Evolutionary conservation across 2,113 vertebrate genomes (phyloP).

Genomic region (Oxyura jamaicensis): DNA sequence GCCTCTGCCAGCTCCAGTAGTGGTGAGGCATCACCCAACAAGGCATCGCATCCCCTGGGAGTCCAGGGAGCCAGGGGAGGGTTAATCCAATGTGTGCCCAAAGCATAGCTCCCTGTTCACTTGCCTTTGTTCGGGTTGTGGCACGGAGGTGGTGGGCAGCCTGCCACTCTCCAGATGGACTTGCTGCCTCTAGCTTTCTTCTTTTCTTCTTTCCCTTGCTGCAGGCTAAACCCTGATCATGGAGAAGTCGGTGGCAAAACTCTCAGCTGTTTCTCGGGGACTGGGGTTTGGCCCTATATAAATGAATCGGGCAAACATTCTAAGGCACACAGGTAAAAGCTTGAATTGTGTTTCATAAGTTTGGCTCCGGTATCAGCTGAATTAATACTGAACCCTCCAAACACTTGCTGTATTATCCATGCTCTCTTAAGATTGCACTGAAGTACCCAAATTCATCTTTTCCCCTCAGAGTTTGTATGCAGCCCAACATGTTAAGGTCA

Average conservation of each 20-base stretch:
- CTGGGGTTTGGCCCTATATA: neutral
- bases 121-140: neutral
- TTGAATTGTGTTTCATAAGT: neutral
- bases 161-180: slow-evolving; percentile 64
- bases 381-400: neutral
- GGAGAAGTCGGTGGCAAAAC: neutral
- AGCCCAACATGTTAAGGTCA: slow-evolving; percentile 47
- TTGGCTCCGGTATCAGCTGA: neutral
- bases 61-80: neutral
- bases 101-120: neutral
- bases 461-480: neutral
- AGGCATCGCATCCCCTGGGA: fast-evolving
- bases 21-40: fast-evolving
- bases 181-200: slow-evolving; percentile 2
- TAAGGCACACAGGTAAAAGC: neutral
- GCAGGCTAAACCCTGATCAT: neutral
- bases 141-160: neutral
- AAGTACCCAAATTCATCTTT: slow-evolving; percentile 39
- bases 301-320: neutral
- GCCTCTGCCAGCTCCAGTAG: neutral
- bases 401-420: neutral
- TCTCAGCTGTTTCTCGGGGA: neutral
- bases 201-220: neutral
- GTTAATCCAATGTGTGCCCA: fast-evolving
- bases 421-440: neutral